These are phyloP conservation scores for Alitta virens DNA, from an alignment of 2,888 invertebrate species.

Conservation along the genomic window DNA sequence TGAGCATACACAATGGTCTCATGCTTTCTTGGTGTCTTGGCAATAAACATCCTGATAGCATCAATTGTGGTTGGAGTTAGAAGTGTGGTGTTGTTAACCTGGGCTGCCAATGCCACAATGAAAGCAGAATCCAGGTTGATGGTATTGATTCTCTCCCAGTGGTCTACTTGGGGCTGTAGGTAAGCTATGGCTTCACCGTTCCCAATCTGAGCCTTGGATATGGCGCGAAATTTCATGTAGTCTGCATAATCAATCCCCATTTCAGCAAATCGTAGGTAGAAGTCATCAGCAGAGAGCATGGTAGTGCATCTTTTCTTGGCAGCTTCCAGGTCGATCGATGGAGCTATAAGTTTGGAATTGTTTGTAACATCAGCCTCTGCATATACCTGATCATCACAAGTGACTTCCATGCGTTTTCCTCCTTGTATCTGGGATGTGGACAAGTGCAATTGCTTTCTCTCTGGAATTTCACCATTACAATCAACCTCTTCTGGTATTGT, in stretches of 20 bases:
- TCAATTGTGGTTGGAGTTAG: conserved; percentile 1
- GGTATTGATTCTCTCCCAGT: conserved; percentile 3
- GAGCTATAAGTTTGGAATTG: not conserved
- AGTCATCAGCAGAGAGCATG: conserved; percentile 1
- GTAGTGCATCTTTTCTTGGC: not conserved
- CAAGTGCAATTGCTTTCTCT: not conserved
- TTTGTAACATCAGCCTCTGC: not conserved
- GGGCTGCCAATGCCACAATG: conserved; percentile 8
- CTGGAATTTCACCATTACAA: conserved; percentile 1
- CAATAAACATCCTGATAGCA: not conserved
- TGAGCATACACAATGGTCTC: not conserved
- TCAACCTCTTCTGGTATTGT: not conserved
- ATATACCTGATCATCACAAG: conserved; percentile 2
- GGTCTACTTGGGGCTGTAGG: not conserved
- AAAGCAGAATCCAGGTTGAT: conserved; percentile 5
- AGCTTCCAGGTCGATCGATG: not conserved
- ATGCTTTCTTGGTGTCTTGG: not conserved
- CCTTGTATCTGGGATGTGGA: not conserved
- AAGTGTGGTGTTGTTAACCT: not conserved
- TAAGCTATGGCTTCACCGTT: conserved; percentile 8
- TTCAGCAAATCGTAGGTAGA: conserved; percentile 6
- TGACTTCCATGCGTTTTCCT: not conserved
- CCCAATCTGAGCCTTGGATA: conserved; percentile 1
- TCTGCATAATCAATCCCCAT: conserved; percentile 15
- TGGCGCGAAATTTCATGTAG: conserved; percentile 1